These are phyloP conservation scores for Lingula anatina DNA, from an alignment of 2,888 invertebrate genomes.

Conservation along the genomic window DNA sequence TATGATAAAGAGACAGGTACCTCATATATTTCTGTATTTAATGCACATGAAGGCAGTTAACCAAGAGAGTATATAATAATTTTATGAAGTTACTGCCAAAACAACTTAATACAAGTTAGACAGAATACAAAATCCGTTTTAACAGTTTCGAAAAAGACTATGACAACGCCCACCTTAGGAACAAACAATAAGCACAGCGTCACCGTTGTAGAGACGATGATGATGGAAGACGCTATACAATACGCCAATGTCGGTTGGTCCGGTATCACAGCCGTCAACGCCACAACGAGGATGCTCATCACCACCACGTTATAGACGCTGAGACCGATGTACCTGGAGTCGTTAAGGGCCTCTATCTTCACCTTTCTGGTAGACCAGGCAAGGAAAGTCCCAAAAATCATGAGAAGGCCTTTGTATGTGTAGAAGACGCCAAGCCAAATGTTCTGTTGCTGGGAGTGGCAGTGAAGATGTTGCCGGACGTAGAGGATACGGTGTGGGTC, in stretches of 20 bases:
- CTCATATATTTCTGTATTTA: too few species aligned
- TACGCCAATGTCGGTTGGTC: conserved; percentile 56
- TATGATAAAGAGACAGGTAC: too few species aligned
- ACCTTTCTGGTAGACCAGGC: conserved; percentile 84
- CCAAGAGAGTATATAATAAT: too few species aligned
- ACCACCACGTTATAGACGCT: conserved; percentile 89
- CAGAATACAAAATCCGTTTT: too few species aligned
- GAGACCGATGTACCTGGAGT: conserved; percentile 86
- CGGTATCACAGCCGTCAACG: conserved; percentile 80
- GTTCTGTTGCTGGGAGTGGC: conserved; percentile 78
- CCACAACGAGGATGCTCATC: conserved; percentile 79
- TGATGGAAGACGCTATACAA: conserved; percentile 69
- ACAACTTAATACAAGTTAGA: too few species aligned
- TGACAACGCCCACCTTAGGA: too few species aligned
- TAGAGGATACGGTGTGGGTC: conserved; percentile 45
- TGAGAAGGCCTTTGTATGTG: conserved; percentile 81
- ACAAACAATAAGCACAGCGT: conserved; percentile 80
- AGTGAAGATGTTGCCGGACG: conserved; percentile 73
- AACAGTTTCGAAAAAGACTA: too few species aligned
- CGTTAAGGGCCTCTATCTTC: conserved; percentile 85
- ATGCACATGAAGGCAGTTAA: too few species aligned
- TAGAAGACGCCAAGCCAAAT: conserved; percentile 88
- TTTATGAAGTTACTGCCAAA: too few species aligned
- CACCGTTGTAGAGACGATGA: conserved; percentile 79
- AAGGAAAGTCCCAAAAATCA: conserved; percentile 89